phyloP scores from a whole-genome alignment of 92 coral and sea anemone genomes.

The Porites cylindrica region DNA sequence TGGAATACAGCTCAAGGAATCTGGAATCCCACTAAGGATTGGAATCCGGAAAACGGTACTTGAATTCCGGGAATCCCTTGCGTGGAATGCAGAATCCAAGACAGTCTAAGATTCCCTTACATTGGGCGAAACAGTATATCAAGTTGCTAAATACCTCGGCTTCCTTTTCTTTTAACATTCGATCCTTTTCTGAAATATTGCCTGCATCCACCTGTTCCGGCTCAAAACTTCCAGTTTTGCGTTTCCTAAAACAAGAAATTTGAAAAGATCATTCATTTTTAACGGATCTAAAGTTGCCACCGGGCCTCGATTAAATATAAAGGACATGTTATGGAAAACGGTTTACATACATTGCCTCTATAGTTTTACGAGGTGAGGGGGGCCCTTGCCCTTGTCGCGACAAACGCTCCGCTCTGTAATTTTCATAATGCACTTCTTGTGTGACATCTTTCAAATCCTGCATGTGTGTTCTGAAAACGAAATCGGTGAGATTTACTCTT shows the following conservation, averaged over 20 bases:
- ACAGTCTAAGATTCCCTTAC: too few relatives aligned
- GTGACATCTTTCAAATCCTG: constrained; percentile 98
- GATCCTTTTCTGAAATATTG: constrained; percentile 91
- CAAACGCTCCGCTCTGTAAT: constrained; percentile 90
- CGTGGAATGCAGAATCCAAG: too few relatives aligned
- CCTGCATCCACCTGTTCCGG: constrained; percentile 65
- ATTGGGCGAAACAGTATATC: too few relatives aligned
- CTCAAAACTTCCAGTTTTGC: constrained; percentile 76
- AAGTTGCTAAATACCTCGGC: constrained; percentile 71
- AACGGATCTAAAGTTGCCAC: background rate
- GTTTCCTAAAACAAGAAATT: constrained; percentile 54
- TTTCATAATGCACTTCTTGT: constrained; percentile 98
- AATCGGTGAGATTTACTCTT: background rate
- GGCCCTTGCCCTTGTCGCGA: constrained; percentile 71
- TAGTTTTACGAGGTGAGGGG: constrained; percentile 70
- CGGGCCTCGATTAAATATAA: too few relatives aligned
- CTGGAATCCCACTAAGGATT: too few relatives aligned
- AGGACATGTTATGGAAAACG: too few relatives aligned
- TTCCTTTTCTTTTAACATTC: constrained; percentile 92
- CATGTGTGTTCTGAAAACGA: constrained; percentile 88
- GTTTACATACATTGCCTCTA: constrained; percentile 69
- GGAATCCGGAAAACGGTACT: too few relatives aligned
- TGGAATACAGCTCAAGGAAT: too few relatives aligned
- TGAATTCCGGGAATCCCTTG: too few relatives aligned
- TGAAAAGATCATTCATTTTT: background rate